Evolutionary conservation across 2,797 vertebrate genomes (phyloP).

Genomic region (Prionace glauca): DNA sequence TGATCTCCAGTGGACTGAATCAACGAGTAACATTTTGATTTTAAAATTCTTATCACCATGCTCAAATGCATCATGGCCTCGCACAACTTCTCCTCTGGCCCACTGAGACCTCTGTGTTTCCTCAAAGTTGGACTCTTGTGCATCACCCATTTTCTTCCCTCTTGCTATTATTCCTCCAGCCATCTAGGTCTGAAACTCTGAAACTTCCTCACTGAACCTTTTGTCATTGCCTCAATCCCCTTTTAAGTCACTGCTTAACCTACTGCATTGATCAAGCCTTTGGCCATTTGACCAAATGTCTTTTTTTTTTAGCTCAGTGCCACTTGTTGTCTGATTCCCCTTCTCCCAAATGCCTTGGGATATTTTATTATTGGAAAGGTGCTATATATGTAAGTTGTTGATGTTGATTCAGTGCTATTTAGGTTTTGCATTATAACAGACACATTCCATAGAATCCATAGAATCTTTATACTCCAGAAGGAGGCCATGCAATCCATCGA

Average conservation of each 20-base stretch:
- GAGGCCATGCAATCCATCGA: too few species aligned
- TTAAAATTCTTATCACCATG: not conserved
- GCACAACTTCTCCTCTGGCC: not conserved
- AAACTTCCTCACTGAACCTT: not conserved
- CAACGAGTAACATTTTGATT: not conserved
- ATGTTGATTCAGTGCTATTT: too few species aligned
- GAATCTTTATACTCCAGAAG: too few species aligned
- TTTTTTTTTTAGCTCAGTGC: not conserved
- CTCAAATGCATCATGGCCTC: not conserved
- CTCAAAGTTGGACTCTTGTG: not conserved
- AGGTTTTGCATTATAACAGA: too few species aligned
- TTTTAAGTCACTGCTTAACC: not conserved
- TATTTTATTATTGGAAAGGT: not conserved
- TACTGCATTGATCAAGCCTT: not conserved
- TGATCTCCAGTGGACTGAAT: too few species aligned
- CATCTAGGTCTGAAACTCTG: not conserved
- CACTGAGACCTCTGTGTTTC: not conserved
- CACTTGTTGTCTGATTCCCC: not conserved
- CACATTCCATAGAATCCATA: too few species aligned
- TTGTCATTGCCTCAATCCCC: not conserved
- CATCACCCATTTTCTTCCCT: not conserved
- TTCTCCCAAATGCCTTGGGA: not conserved
- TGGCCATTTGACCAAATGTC: not conserved
- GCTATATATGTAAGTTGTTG: not conserved
- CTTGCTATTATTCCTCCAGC: not conserved